These are phyloP conservation scores for Astropecten irregularis DNA, from an alignment of 53 echinoderm and acorn worm species.

Conservation along the genomic window DNA sequence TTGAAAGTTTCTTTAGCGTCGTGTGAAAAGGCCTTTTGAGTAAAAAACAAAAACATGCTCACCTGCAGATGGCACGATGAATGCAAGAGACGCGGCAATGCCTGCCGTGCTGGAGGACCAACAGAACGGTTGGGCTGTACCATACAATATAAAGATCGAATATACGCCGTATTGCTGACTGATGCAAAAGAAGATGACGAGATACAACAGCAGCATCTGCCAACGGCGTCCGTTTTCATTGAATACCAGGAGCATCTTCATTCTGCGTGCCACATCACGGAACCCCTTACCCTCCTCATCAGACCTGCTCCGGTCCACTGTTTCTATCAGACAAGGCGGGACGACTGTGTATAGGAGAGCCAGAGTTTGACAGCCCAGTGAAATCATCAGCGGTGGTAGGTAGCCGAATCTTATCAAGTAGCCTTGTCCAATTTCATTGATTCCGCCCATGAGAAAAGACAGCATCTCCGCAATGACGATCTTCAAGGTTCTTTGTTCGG, in stretches of 20 bases:
- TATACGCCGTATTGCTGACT: neutral
- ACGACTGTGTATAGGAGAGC: slow-evolving; percentile 20
- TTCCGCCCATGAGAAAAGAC: slow-evolving; percentile 27
- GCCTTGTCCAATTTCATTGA: slow-evolving; percentile 45
- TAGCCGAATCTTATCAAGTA: slow-evolving; percentile 35
- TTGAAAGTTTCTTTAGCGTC: no score
- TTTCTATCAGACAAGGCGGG: slow-evolving; percentile 50
- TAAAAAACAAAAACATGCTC: no score
- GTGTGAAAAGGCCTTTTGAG: no score
- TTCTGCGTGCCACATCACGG: neutral
- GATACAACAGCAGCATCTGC: slow-evolving; percentile 8
- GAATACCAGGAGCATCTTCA: neutral
- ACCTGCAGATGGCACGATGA: no score
- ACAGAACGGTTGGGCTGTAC: slow-evolving; percentile 54
- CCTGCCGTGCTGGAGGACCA: slow-evolving; percentile 44
- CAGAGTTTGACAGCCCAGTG: neutral
- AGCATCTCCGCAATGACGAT: slow-evolving; percentile 62
- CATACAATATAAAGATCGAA: slow-evolving; percentile 39
- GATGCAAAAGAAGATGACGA: slow-evolving; percentile 22
- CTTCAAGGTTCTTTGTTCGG: slow-evolving; percentile 42
- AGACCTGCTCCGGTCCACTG: neutral
- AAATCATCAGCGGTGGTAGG: slow-evolving; percentile 4
- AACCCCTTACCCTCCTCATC: neutral
- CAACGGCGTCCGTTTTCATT: slow-evolving; percentile 5
- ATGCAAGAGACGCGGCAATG: neutral